Evolutionary conservation across 2,888 invertebrate genomes (phyloP).

Genomic region (Eremobia ochroleuca): DNA sequence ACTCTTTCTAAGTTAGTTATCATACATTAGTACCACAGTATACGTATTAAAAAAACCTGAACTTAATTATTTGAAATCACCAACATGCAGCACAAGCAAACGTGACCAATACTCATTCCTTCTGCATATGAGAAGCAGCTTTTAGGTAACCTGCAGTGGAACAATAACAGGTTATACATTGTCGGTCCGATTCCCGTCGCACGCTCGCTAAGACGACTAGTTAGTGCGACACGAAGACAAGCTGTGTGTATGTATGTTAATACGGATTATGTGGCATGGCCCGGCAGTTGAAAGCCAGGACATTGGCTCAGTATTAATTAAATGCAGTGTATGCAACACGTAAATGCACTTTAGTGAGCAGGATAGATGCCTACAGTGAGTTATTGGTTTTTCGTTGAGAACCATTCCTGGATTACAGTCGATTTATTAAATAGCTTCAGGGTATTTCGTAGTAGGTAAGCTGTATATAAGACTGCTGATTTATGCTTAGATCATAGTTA

Average conservation of each 20-base stretch:
- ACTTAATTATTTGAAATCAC: neutral
- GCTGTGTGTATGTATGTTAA: conserved; percentile 64
- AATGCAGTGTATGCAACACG: conserved; percentile 76
- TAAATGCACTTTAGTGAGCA: conserved; percentile 73
- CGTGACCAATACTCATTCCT: neutral
- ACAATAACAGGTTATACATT: conserved; percentile 33
- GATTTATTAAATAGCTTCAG: conserved; percentile 44
- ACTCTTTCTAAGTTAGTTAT: too few species aligned
- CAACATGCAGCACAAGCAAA: neutral
- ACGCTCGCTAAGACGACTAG: conserved; percentile 53
- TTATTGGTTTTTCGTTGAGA: conserved; percentile 54
- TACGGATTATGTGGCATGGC: conserved; percentile 70
- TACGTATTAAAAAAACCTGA: neutral
- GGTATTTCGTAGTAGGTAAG: conserved; percentile 15
- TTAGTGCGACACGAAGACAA: conserved; percentile 61
- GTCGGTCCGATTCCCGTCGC: conserved; percentile 24
- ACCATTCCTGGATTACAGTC: conserved; percentile 26
- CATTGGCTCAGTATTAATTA: conserved; percentile 74
- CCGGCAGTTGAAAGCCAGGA: conserved; percentile 71
- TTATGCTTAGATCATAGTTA: neutral
- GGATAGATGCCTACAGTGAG: conserved; percentile 58
- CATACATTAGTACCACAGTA: neutral
- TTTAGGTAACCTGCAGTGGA: neutral
- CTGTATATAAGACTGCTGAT: conserved; percentile 3
- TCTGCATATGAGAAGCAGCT: neutral